Conservation (phyloP, 2,797 vertebrate genomes). For the Delichon dasypus region DNA sequence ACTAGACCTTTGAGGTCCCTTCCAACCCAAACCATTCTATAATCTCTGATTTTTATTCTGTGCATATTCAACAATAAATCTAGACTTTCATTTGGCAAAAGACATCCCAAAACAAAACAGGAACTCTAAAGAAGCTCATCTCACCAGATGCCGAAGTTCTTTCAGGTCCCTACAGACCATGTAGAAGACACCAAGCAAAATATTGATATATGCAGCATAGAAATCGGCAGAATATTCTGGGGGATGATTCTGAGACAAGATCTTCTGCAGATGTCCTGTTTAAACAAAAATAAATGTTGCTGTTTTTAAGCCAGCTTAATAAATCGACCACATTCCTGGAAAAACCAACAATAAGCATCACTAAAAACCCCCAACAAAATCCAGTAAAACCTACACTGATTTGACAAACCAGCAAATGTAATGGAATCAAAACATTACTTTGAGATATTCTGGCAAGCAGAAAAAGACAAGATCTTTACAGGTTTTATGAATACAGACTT, state of each 20-base stretch:
- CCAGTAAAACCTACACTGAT: not conserved
- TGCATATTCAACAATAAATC: not conserved
- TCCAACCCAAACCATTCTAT: not conserved
- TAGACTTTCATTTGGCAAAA: not conserved
- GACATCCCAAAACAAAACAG: not conserved
- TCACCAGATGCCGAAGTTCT: constrained; percentile 94
- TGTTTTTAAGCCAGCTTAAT: not conserved
- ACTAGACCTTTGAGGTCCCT: not conserved
- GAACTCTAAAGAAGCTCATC: not conserved
- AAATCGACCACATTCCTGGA: not conserved
- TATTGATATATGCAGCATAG: constrained; percentile 93
- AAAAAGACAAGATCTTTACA: not conserved
- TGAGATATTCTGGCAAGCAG: not conserved
- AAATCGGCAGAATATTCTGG: constrained; percentile 89
- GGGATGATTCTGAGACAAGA: constrained; percentile 86
- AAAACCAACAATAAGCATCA: not conserved
- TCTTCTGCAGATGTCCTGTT: constrained; percentile 90
- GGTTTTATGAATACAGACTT: not conserved
- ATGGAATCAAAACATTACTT: not conserved
- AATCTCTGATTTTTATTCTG: not conserved
- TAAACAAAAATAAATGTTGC: not conserved
- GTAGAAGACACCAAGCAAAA: constrained; percentile 96
- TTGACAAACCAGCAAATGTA: not conserved
- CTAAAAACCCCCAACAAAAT: not conserved
- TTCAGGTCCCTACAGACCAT: constrained; percentile 93